phyloP scores from a whole-genome alignment of 2,797 vertebrate genomes.

The Delichon dasypus region DNA sequence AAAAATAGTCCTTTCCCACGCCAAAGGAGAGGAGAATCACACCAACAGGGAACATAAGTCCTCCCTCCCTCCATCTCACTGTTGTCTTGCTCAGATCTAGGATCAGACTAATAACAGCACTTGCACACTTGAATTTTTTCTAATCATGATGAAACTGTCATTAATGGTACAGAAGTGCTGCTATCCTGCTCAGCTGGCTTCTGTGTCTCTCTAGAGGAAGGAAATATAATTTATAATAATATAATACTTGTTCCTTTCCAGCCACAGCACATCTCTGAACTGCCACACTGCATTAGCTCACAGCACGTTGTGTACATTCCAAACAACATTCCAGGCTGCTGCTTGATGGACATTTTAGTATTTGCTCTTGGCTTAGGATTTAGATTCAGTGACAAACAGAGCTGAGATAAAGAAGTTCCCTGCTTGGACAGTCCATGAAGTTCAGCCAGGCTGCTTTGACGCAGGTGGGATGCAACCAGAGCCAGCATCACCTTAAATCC shows the following conservation, averaged over 20 bases:
- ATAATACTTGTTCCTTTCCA: not conserved
- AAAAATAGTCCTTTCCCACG: not conserved
- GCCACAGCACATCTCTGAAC: slow-evolving; percentile 29
- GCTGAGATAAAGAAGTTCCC: slow-evolving; percentile 1
- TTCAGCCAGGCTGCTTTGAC: slow-evolving; percentile 11
- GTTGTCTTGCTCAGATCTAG: not conserved
- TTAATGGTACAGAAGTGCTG: not conserved
- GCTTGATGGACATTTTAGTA: slow-evolving; percentile 40
- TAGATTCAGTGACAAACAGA: slow-evolving; percentile 16
- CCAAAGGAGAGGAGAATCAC: not conserved
- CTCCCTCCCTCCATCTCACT: not conserved
- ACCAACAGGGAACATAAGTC: not conserved
- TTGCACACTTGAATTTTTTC: not conserved
- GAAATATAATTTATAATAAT: not conserved
- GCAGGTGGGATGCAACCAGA: not conserved
- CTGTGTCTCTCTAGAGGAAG: not conserved
- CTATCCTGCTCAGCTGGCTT: not conserved
- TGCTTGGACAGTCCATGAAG: not conserved
- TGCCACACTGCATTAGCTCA: slow-evolving; percentile 41
- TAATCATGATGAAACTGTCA: slow-evolving; percentile 22
- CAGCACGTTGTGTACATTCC: not conserved
- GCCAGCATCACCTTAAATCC: not conserved
- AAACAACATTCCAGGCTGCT: not conserved
- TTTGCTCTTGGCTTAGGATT: slow-evolving; percentile 55
- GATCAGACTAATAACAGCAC: not conserved